Evolutionary conservation across 2,113 vertebrate genomes (phyloP).

Genomic region (Corynorhinus townsendii): DNA sequence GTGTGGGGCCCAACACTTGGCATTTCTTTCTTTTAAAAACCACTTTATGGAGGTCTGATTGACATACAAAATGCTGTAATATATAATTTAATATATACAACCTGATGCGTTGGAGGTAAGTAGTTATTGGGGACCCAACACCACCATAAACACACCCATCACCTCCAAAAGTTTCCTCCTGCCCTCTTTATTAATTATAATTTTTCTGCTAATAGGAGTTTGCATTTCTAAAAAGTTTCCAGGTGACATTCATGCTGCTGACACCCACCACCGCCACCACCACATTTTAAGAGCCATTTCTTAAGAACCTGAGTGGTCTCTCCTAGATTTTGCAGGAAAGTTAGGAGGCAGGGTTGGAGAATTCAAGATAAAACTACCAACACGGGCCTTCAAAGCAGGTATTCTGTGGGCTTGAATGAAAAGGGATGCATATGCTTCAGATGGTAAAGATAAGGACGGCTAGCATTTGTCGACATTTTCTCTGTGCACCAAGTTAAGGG

Average conservation of each 20-base stretch:
- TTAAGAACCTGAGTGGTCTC: neutral
- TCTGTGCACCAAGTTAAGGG: neutral
- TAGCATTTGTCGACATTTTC: neutral
- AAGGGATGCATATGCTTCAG: neutral
- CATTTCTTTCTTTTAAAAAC: neutral
- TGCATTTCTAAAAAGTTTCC: neutral
- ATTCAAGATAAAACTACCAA: constrained; percentile 30
- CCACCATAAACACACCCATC: neutral
- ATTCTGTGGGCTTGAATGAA: neutral
- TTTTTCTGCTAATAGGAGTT: neutral
- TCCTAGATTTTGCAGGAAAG: neutral
- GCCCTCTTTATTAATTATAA: neutral
- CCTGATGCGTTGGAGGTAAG: neutral
- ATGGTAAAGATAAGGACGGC: neutral
- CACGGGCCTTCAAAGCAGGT: neutral
- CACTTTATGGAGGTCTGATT: neutral
- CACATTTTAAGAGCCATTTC: constrained; percentile 3
- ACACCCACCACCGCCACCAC: neutral
- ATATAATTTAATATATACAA: neutral
- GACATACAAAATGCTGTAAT: neutral
- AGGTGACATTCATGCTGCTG: neutral
- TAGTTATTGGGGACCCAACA: neutral
- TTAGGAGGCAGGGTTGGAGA: neutral
- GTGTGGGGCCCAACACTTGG: neutral
- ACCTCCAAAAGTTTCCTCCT: neutral